These are phyloP conservation scores for Sabellastarte sp. DNA, from an alignment of 2,888 invertebrate species.

Conservation along the genomic window DNA sequence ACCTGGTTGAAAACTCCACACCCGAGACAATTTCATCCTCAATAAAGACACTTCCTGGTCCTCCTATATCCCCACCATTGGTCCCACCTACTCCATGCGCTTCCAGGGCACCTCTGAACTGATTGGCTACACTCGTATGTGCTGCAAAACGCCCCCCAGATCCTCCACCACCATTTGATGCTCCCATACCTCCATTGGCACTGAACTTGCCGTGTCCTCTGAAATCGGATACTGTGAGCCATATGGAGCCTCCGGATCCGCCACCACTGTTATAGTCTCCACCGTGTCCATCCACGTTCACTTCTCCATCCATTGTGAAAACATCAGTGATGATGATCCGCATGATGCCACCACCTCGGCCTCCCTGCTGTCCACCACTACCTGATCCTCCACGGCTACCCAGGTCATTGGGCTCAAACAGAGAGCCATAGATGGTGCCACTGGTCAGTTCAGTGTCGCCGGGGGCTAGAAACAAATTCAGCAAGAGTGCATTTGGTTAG, in stretches of 20 bases:
- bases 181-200: slow-evolving; percentile 35
- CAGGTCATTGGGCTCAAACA: slow-evolving; percentile 31
- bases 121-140: slow-evolving; percentile 33
- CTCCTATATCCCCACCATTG: slow-evolving; percentile 30
- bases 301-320: slow-evolving; percentile 36
- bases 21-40: slow-evolving; percentile 30
- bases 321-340: slow-evolving; percentile 34
- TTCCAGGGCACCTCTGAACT: slow-evolving; percentile 24
- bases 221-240: slow-evolving; percentile 35
- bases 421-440: no score
- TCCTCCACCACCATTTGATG: slow-evolving; percentile 33
- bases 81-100: slow-evolving; percentile 33
- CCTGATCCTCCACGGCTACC: slow-evolving; percentile 33
- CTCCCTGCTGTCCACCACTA: slow-evolving; percentile 24
- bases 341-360: slow-evolving; percentile 37
- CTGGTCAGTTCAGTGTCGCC: no score
- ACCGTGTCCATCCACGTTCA: slow-evolving; percentile 35
- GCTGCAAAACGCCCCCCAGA: slow-evolving; percentile 37
- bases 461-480: no score
- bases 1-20: slow-evolving; percentile 23
- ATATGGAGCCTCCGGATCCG: slow-evolving; percentile 41
- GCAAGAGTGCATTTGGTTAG: no score
- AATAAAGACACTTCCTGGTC: slow-evolving; percentile 41
- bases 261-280: slow-evolving; percentile 27
- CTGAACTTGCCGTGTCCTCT: slow-evolving; percentile 39